Conservation (phyloP, 2,113 vertebrate species). For the Conger conger region DNA sequence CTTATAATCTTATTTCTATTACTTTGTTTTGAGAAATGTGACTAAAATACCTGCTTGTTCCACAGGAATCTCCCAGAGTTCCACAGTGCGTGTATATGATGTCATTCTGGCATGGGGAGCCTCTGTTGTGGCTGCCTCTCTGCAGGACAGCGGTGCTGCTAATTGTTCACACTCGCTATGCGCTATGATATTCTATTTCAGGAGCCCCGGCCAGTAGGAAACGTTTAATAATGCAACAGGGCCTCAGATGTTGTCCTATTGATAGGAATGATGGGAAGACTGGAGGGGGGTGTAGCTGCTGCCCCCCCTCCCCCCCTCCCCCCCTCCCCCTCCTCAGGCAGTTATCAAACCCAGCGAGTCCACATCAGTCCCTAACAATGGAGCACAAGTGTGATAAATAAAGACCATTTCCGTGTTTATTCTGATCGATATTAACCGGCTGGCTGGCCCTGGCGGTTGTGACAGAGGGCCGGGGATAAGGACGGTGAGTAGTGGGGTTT, state of each 20-base stretch:
- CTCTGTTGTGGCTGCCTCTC: conserved; percentile 67
- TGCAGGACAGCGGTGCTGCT: conserved; percentile 68
- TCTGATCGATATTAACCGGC: conserved; percentile 37
- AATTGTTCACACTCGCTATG: conserved; percentile 78
- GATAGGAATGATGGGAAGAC: conserved; percentile 70
- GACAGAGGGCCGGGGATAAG: conserved; percentile 70
- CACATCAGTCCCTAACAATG: conserved; percentile 83
- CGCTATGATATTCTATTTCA: conserved; percentile 81
- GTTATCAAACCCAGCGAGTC: conserved; percentile 60
- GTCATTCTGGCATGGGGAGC: conserved; percentile 43
- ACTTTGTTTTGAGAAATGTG: too few relatives aligned
- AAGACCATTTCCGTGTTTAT: conserved; percentile 85
- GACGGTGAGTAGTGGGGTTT: conserved; percentile 45
- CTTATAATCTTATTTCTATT: too few relatives aligned
- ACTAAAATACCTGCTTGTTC: too few relatives aligned
- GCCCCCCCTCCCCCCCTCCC: conserved; percentile 82
- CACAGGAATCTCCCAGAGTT: neutral
- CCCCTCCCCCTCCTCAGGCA: conserved; percentile 83
- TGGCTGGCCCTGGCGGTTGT: conserved; percentile 46
- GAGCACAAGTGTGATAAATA: conserved; percentile 80
- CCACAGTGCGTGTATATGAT: neutral
- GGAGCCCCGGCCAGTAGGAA: conserved; percentile 76
- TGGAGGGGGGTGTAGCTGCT: conserved; percentile 76
- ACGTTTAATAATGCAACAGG: conserved; percentile 84
- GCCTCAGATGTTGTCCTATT: conserved; percentile 75